Conservation (phyloP, 2,888 invertebrate genomes). For the Drepanosiphum platanoidis region DNA sequence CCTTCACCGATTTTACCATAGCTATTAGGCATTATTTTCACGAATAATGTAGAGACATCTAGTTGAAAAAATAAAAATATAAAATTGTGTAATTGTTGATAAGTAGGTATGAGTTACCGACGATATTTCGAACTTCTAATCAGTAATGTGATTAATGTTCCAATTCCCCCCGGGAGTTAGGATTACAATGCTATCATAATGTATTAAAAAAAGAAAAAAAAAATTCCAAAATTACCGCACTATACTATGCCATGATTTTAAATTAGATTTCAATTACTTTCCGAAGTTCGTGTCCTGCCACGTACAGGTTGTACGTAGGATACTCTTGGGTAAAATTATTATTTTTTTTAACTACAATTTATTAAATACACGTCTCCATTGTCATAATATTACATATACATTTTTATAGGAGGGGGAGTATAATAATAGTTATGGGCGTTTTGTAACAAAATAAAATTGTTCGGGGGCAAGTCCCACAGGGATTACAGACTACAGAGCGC, state of each 20-base stretch:
- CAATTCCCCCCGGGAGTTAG: background rate
- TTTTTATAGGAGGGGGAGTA: slow-evolving; percentile 24
- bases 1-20: background rate
- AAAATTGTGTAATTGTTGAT: background rate
- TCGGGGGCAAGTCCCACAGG: slow-evolving; percentile 51
- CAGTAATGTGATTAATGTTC: slow-evolving; percentile 12
- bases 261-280: slow-evolving; percentile 55
- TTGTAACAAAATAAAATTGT: slow-evolving; percentile 55
- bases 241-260: slow-evolving; percentile 10
- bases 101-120: background rate
- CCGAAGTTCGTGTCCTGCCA: slow-evolving; percentile 46
- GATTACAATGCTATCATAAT: background rate
- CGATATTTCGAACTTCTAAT: slow-evolving; percentile 16
- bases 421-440: slow-evolving; percentile 54
- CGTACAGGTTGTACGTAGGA: slow-evolving; percentile 13
- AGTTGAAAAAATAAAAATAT: no score
- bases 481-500: slow-evolving; percentile 52
- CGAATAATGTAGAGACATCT: no score
- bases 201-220: slow-evolving; percentile 15
- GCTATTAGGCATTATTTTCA: background rate
- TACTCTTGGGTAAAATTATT: slow-evolving; percentile 55
- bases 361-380: slow-evolving; percentile 29
- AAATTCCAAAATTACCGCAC: background rate
- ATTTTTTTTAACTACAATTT: slow-evolving; percentile 50
- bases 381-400: slow-evolving; percentile 26